These are phyloP conservation scores for Steinernema khuongi DNA, from an alignment of 1,140 invertebrate species.

Conservation along the genomic window DNA sequence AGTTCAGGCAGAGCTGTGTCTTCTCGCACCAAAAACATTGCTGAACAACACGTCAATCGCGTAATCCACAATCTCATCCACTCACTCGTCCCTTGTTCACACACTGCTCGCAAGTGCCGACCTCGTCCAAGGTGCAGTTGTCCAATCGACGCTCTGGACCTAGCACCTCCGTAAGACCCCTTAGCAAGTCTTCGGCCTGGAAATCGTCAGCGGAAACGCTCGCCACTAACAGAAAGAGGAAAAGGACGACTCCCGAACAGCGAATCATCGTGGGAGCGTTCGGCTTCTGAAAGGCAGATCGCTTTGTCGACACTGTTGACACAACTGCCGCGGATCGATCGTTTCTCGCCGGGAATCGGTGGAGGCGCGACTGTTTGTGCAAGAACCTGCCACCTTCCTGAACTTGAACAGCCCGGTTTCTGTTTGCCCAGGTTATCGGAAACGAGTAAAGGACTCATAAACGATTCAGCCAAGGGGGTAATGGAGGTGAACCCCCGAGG, in stretches of 20 bases:
- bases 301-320: background rate
- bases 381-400: background rate
- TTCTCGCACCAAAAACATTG: conserved; percentile 13
- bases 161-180: too few species aligned
- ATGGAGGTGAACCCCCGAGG: too few species aligned
- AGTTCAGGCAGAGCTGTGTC: background rate
- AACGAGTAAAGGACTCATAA: too few species aligned
- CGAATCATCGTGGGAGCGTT: background rate
- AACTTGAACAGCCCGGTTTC: background rate
- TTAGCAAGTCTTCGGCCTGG: background rate
- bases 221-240: background rate
- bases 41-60: background rate
- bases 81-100: background rate
- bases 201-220: background rate
- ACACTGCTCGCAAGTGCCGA: background rate
- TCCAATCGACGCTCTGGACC: background rate
- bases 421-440: background rate
- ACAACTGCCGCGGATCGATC: conserved; percentile 6
- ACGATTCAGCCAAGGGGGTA: too few species aligned
- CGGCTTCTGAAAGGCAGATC: background rate
- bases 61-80: background rate
- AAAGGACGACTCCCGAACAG: background rate
- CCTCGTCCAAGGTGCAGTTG: background rate
- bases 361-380: background rate
- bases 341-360: background rate